phyloP scores from a whole-genome alignment of 2,888 invertebrate genomes.

The Zele albiditarsus region DNA sequence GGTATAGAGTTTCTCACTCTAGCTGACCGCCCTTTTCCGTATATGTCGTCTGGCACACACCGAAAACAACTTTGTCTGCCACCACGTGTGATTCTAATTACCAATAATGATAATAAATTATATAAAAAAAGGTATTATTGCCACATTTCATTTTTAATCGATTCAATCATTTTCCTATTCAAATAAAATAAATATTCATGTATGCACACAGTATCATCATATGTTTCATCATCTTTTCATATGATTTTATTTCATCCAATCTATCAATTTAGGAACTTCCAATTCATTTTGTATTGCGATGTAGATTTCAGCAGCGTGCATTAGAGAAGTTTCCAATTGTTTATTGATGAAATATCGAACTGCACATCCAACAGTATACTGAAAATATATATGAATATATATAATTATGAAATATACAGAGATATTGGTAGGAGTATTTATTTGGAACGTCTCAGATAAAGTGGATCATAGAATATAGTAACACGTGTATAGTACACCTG shows the following conservation, averaged over 20 bases:
- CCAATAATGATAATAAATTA: slow-evolving; percentile 17
- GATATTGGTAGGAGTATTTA: no score
- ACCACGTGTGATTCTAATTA: slow-evolving; percentile 38
- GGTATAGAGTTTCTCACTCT: slow-evolving; percentile 1
- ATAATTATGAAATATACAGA: slow-evolving; percentile 1
- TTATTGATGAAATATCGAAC: slow-evolving; percentile 47
- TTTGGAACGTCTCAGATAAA: no score
- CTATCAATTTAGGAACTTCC: neutral
- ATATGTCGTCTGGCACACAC: neutral
- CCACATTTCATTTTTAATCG: neutral
- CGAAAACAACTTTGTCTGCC: slow-evolving; percentile 35
- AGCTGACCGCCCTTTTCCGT: neutral
- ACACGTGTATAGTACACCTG: neutral
- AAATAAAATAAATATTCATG: neutral
- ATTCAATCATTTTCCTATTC: neutral
- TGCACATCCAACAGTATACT: slow-evolving; percentile 57
- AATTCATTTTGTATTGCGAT: slow-evolving; percentile 42
- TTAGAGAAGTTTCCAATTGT: slow-evolving; percentile 52
- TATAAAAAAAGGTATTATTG: neutral
- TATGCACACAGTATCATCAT: no score
- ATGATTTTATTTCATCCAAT: neutral
- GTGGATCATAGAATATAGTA: no score
- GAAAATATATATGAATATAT: slow-evolving; percentile 34
- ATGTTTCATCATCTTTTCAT: no score
- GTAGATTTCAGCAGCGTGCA: slow-evolving; percentile 50